A percentile compares a stretch with the other conserved stretches of the same genome.
Conservation (phyloP, 2,797 vertebrate species). For the Iguana delicatissima region DNA sequence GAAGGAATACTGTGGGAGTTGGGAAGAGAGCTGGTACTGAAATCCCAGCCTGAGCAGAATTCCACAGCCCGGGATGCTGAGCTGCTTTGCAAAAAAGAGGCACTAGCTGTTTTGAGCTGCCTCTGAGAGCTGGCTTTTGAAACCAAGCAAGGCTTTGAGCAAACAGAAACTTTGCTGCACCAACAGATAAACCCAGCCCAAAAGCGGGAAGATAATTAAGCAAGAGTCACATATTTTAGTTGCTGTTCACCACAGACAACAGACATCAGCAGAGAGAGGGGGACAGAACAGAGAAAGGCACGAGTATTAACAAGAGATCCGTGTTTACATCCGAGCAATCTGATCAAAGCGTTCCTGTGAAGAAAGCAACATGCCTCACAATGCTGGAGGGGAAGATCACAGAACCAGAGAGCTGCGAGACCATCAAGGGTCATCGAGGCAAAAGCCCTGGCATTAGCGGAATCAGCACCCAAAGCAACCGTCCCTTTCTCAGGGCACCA, state of each 20-base stretch:
- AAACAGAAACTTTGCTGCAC: conserved; percentile 30
- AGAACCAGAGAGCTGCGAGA: no score
- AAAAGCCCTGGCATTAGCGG: no score
- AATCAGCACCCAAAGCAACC: no score
- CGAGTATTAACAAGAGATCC: background rate
- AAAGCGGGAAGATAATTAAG: conserved; percentile 2
- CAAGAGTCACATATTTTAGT: conserved; percentile 8
- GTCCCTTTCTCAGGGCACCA: no score
- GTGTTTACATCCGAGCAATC: background rate
- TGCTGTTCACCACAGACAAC: background rate
- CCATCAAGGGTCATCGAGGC: no score
- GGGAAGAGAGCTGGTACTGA: background rate
- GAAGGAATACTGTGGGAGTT: background rate
- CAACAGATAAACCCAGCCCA: conserved; percentile 6
- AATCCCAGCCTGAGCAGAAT: background rate
- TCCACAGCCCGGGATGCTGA: background rate
- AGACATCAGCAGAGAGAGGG: background rate
- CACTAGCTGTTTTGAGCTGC: background rate
- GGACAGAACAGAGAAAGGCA: background rate
- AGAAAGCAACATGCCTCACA: background rate
- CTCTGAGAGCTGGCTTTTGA: background rate
- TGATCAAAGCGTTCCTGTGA: background rate
- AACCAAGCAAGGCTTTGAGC: conserved; percentile 4
- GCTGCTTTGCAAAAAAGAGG: background rate
- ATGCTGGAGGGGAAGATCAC: background rate